phyloP scores from a whole-genome alignment of 2,888 invertebrate genomes.

The Endomychus coccineus region DNA sequence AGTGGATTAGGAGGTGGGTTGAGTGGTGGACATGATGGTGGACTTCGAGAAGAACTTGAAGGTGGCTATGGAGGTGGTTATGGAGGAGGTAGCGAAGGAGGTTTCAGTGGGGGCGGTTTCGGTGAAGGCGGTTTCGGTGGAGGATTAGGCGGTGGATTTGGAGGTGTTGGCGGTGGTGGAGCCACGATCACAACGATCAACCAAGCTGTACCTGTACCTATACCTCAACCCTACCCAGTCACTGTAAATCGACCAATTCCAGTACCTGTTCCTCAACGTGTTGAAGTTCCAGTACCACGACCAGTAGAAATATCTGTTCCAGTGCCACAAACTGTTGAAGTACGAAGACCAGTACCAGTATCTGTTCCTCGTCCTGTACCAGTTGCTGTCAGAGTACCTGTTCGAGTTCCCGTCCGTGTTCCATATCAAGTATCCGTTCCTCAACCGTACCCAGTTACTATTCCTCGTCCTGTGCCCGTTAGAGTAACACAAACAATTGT shows the following conservation, averaged over 20 bases:
- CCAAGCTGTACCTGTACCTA: slow-evolving; percentile 36
- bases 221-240: slow-evolving; percentile 36
- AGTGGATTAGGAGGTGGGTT: slow-evolving; percentile 4
- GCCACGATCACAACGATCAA: slow-evolving; percentile 35
- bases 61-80: slow-evolving; percentile 21
- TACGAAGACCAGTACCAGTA: slow-evolving; percentile 39
- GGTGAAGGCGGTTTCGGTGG: slow-evolving; percentile 16
- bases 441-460: slow-evolving; percentile 23
- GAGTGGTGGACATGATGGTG: slow-evolving; percentile 13
- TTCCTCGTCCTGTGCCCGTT: slow-evolving; percentile 27
- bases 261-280: slow-evolving; percentile 48
- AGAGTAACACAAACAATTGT: slow-evolving; percentile 44
- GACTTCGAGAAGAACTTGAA: slow-evolving; percentile 24
- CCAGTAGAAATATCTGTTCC: slow-evolving; percentile 43
- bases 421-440: slow-evolving; percentile 38
- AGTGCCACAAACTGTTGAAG: slow-evolving; percentile 35
- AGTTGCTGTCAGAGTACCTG: slow-evolving; percentile 31
- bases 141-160: slow-evolving; percentile 8
- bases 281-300: slow-evolving; percentile 47
- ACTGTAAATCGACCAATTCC: slow-evolving; percentile 47
- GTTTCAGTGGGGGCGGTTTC: slow-evolving; percentile 10
- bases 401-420: slow-evolving; percentile 48
- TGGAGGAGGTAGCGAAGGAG: slow-evolving; percentile 20
- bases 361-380: slow-evolving; percentile 36
- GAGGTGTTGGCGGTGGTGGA: slow-evolving; percentile 31